Evolutionary conservation across 2,888 invertebrate species (phyloP).

Genomic region (Lasioglossum zephyrum): DNA sequence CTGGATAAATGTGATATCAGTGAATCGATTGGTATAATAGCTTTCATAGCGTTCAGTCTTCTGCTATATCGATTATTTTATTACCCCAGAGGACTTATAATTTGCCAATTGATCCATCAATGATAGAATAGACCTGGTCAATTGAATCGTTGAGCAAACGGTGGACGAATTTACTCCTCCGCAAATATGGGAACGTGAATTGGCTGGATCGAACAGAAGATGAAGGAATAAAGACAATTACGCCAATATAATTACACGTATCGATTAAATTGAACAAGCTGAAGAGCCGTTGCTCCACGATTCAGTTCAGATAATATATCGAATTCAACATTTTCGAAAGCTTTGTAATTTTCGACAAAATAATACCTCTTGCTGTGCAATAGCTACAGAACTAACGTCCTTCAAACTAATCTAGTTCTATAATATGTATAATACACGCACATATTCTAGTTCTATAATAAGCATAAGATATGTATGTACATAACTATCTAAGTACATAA

Average conservation of each 20-base stretch:
- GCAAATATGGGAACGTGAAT: conserved; percentile 16
- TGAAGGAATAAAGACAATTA: not conserved
- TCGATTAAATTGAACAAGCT: not conserved
- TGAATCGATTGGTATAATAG: not conserved
- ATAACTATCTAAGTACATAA: not conserved
- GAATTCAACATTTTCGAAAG: not conserved
- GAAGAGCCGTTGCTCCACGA: not conserved
- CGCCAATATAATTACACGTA: not conserved
- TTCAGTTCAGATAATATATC: not conserved
- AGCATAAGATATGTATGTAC: not conserved
- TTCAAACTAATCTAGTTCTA: not conserved
- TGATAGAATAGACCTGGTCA: conserved; percentile 36
- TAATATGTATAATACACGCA: not conserved
- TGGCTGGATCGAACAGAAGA: not conserved
- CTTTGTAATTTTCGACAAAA: not conserved
- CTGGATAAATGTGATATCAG: not conserved
- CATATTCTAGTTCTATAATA: no score
- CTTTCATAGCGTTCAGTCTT: conserved; percentile 8
- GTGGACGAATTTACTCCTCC: conserved; percentile 29
- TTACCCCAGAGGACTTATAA: conserved; percentile 28
- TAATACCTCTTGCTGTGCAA: not conserved
- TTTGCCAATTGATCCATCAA: conserved; percentile 51
- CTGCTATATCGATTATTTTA: conserved; percentile 20
- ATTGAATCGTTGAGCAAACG: conserved; percentile 41
- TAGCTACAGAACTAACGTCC: not conserved